These are phyloP conservation scores for Hirundo rustica DNA, from an alignment of 2,797 vertebrate genomes.

Conservation along the genomic window DNA sequence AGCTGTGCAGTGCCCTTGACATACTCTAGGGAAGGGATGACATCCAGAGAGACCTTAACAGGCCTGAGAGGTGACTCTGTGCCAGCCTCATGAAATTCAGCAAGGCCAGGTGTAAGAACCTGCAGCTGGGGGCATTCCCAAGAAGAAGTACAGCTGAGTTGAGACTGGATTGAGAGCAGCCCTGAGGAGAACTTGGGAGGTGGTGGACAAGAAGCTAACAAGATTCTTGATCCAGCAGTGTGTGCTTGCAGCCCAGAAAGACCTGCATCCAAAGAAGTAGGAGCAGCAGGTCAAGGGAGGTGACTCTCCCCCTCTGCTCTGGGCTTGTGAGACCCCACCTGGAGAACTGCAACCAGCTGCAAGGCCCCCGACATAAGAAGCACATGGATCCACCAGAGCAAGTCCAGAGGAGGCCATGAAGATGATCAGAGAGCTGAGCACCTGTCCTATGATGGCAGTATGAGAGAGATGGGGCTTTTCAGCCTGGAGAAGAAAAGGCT, in stretches of 20 bases:
- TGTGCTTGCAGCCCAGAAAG: neutral
- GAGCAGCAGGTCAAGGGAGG: accelerated
- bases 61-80: neutral
- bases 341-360: neutral
- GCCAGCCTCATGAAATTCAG: neutral
- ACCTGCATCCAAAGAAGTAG: neutral
- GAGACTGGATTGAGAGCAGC: neutral
- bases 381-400: neutral
- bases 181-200: neutral
- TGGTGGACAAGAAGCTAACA: neutral
- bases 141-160: neutral
- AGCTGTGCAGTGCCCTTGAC: neutral
- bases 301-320: neutral
- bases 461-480: neutral
- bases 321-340: neutral
- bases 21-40: neutral
- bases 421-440: neutral
- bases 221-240: neutral
- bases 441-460: neutral
- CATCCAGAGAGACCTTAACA: neutral
- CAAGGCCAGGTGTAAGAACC: neutral
- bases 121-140: neutral
- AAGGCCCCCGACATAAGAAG: neutral
- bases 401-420: neutral
- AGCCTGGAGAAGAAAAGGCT: neutral